These are phyloP conservation scores for Lasius fuliginosus DNA, from an alignment of 2,888 invertebrate species.

Conservation along the genomic window DNA sequence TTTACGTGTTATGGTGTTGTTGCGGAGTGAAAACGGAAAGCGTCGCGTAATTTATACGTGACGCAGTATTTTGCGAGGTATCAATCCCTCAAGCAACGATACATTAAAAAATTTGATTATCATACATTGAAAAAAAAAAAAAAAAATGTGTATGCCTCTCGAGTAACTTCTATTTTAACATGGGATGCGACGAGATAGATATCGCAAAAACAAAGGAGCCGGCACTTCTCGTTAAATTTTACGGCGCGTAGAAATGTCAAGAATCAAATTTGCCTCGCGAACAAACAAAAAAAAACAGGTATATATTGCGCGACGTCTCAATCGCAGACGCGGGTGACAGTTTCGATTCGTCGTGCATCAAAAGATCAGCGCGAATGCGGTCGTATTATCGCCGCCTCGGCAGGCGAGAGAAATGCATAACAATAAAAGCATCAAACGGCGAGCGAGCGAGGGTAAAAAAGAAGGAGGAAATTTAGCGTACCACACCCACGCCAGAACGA, in stretches of 20 bases:
- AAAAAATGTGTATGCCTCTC: not conserved
- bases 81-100: not conserved
- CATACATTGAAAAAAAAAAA: not conserved
- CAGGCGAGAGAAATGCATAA: slow-evolving; percentile 33
- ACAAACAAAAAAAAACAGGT: slow-evolving; percentile 3
- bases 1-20: slow-evolving; percentile 36
- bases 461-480: slow-evolving; percentile 33
- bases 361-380: slow-evolving; percentile 32
- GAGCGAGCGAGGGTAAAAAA: slow-evolving; percentile 15
- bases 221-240: not conserved
- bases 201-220: not conserved
- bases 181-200: not conserved
- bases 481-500: slow-evolving; percentile 44
- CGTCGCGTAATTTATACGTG: not conserved
- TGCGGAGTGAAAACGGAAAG: slow-evolving; percentile 28
- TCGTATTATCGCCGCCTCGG: not conserved
- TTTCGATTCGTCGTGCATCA: slow-evolving; percentile 26
- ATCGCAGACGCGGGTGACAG: slow-evolving; percentile 28
- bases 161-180: not conserved
- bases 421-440: slow-evolving; percentile 34
- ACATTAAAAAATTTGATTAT: not conserved
- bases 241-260: slow-evolving; percentile 3
- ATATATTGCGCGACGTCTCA: slow-evolving; percentile 17
- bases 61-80: slow-evolving; percentile 2
- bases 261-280: not conserved